Conservation (phyloP, 1,140 invertebrate genomes). For the Papilio machaon region DNA sequence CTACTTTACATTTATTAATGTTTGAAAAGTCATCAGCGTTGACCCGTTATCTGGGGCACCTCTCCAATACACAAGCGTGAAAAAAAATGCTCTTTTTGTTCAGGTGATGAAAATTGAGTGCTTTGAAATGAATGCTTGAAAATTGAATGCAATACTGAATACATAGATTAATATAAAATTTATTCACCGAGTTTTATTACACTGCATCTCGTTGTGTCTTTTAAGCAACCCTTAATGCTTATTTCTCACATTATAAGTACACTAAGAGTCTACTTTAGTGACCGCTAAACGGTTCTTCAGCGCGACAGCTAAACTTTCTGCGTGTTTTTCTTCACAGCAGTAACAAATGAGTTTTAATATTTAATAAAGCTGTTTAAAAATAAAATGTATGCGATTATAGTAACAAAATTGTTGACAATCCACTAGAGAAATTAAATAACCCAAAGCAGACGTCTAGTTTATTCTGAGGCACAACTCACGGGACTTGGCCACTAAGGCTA, state of each 20-base stretch:
- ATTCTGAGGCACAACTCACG: not conserved
- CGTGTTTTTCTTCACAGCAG: too few relatives aligned
- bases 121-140: constrained; percentile 1
- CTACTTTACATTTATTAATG: constrained; percentile 20
- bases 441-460: not conserved
- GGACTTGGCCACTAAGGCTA: not conserved
- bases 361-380: too few relatives aligned
- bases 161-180: not conserved
- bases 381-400: too few relatives aligned
- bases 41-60: constrained; percentile 22
- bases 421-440: not conserved
- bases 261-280: too few relatives aligned
- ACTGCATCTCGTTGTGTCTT: not conserved
- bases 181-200: not conserved
- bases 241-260: too few relatives aligned
- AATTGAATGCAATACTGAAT: not conserved
- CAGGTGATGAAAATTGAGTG: constrained; percentile 6
- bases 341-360: too few relatives aligned
- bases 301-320: too few relatives aligned
- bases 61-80: constrained; percentile 2
- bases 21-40: constrained; percentile 24
- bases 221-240: too few relatives aligned
- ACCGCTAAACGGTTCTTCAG: too few relatives aligned
- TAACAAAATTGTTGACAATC: not conserved
- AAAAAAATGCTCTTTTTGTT: not conserved